A percentile compares a stretch with the other conserved stretches of the same genome.
Evolutionary conservation across 1,140 invertebrate species (phyloP).

Genomic region (Heliothis subflexa): DNA sequence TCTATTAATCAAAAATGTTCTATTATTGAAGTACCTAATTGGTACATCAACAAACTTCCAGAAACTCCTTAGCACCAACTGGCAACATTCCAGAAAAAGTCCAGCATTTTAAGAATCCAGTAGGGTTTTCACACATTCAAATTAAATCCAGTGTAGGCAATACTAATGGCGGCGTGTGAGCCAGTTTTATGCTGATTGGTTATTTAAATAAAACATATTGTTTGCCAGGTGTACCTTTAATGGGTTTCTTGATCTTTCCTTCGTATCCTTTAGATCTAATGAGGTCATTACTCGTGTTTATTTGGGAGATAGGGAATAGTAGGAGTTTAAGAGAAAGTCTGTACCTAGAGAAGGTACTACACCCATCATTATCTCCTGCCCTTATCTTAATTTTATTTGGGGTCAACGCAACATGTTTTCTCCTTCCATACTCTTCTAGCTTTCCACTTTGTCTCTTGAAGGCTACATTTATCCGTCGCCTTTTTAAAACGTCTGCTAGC

Average conservation of each 20-base stretch:
- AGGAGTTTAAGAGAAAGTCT: not conserved
- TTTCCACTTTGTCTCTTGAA: too few relatives aligned
- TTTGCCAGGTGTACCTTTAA: slow-evolving; percentile 30
- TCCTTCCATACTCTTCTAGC: too few relatives aligned
- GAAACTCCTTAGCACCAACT: not conserved
- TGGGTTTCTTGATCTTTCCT: slow-evolving; percentile 20
- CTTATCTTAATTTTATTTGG: too few relatives aligned
- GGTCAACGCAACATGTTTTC: too few relatives aligned
- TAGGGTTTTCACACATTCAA: slow-evolving; percentile 23
- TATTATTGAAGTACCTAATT: too few relatives aligned
- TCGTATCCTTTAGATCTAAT: not conserved
- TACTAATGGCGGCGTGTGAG: slow-evolving; percentile 22
- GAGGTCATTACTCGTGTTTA: not conserved
- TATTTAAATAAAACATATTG: slow-evolving; percentile 39
- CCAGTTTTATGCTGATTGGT: slow-evolving; percentile 20
- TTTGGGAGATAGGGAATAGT: not conserved
- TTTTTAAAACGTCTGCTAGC: too few relatives aligned
- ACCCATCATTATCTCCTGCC: too few relatives aligned
- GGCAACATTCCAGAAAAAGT: slow-evolving; percentile 3
- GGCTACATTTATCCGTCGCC: too few relatives aligned
- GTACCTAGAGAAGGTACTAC: not conserved
- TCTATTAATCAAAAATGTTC: too few relatives aligned
- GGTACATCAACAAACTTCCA: too few relatives aligned
- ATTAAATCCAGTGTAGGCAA: slow-evolving; percentile 7
- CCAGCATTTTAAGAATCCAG: slow-evolving; percentile 2